Evolutionary conservation across 2,113 vertebrate species (phyloP).

Genomic region (Motacilla tschutschensis): DNA sequence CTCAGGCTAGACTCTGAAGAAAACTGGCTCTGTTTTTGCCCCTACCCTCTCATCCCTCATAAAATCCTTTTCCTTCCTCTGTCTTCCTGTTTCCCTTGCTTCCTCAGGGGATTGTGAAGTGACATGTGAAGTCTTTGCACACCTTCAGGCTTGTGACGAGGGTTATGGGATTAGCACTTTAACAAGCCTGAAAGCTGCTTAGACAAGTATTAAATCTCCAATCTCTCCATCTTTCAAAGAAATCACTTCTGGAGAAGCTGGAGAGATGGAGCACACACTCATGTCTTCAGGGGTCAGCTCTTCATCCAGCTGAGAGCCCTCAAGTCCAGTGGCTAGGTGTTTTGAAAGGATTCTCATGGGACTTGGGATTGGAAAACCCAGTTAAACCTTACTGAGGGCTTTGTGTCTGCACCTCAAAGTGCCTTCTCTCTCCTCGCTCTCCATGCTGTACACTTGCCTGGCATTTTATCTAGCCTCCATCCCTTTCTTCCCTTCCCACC

Average conservation of each 20-base stretch:
- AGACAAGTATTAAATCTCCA: slow-evolving; percentile 43
- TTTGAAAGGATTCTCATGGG: background rate
- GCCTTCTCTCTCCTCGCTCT: background rate
- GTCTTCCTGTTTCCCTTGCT: background rate
- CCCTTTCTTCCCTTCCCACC: background rate
- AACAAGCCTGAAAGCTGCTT: slow-evolving; percentile 58
- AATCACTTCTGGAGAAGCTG: slow-evolving; percentile 32
- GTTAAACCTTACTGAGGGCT: background rate
- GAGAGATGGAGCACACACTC: background rate
- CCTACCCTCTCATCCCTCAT: background rate
- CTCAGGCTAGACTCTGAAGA: background rate
- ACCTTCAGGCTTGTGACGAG: slow-evolving; percentile 3
- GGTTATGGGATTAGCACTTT: slow-evolving; percentile 51
- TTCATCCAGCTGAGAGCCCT: background rate
- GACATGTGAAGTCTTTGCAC: slow-evolving; percentile 5
- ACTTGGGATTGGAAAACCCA: background rate
- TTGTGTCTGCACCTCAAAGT: no score
- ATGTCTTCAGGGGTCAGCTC: background rate
- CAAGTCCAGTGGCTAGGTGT: background rate
- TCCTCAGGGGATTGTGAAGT: background rate
- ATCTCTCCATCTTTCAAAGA: slow-evolving; percentile 39
- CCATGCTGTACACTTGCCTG: background rate
- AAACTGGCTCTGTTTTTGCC: background rate
- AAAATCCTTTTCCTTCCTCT: background rate
- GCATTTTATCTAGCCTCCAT: background rate